Base-by-base conservation (phyloP, 2,888 invertebrate genomes). In the Belgica antarctica region DNA sequence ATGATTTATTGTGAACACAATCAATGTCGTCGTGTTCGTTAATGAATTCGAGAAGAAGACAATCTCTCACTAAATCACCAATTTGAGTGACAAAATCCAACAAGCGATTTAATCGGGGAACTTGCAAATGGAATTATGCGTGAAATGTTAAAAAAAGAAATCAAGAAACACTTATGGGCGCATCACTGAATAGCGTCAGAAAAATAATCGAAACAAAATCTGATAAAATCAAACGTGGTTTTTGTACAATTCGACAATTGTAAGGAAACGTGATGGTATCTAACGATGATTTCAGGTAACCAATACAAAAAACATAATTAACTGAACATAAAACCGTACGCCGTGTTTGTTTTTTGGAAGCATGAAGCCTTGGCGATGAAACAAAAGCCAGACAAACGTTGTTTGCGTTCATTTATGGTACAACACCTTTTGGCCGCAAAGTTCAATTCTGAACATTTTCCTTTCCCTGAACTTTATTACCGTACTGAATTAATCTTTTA, bases 321-420 rank as follows among this genome's bases (percentile, higher is more conserved):
- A 63, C 63, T 63, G 63, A 63, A 63, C 63, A 63, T 63, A 63
- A 63, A 36, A 63, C 24, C 24, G 63, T 63, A 24, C 36, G 63
- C 25, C 19, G 19, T 52, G 52, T 52, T 52, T 5, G 7, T 52
- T 17, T 15, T 41, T 41, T 41, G 3, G 15, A 12, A 41, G 4
- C 15, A 3, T 12, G 41, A 12, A 41, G 15, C 41, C n/a, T n/a
- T n/a, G n/a, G n/a, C n/a, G n/a, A n/a, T n/a, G n/a, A n/a, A n/a
- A n/a, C n/a, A n/a, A n/a, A n/a, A n/a, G n/a, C n/a, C n/a, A n/a
- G n/a, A n/a, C n/a, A n/a, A n/a, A n/a, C n/a, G 12, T n/a, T 41
- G 41, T 41, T 41, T 41, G 41, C 41, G 12, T 41, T 41, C 41
- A 41, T 41, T 41, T 41, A 41, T 41, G 15, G 15, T 41, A 41